phyloP scores from a whole-genome alignment of 2,888 invertebrate species.

The Cheilosia grossa region DNA sequence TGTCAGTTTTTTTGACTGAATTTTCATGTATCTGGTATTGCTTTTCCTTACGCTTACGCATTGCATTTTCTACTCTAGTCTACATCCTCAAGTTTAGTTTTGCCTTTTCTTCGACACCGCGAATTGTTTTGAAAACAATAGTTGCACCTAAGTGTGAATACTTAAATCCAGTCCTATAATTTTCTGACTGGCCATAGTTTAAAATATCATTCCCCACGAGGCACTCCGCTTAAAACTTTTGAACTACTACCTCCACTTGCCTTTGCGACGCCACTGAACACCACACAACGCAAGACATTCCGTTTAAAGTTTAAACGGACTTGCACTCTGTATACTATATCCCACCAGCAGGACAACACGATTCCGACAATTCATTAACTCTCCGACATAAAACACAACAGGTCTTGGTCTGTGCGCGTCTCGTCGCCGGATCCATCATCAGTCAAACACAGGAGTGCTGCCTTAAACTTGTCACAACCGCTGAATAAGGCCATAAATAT shows the following conservation, averaged over 20 bases:
- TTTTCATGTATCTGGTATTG: too few relatives aligned
- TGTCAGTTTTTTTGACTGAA: too few relatives aligned
- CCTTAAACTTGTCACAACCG: slow-evolving; percentile 71
- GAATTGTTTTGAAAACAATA: too few relatives aligned
- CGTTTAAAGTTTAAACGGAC: slow-evolving; percentile 21
- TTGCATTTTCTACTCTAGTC: too few relatives aligned
- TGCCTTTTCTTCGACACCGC: too few relatives aligned
- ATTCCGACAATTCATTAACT: slow-evolving; percentile 61
- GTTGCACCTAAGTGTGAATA: too few relatives aligned
- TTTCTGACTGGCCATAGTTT: background rate
- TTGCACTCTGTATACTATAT: slow-evolving; percentile 27
- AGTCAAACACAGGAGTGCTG: slow-evolving; percentile 66
- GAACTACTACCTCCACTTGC: background rate
- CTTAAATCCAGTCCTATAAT: too few relatives aligned
- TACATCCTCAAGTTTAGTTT: too few relatives aligned
- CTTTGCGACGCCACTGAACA: background rate
- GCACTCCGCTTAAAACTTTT: background rate
- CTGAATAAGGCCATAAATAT: slow-evolving; percentile 68
- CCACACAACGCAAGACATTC: background rate
- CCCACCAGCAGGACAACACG: slow-evolving; percentile 34
- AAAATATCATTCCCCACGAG: background rate
- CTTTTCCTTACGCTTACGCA: too few relatives aligned
- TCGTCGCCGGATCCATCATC: slow-evolving; percentile 63
- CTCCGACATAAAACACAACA: slow-evolving; percentile 30
- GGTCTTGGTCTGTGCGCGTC: slow-evolving; percentile 19